These are phyloP conservation scores for Cheirogaleus major DNA, from an alignment of 2,797 vertebrate species.

Conservation along the genomic window DNA sequence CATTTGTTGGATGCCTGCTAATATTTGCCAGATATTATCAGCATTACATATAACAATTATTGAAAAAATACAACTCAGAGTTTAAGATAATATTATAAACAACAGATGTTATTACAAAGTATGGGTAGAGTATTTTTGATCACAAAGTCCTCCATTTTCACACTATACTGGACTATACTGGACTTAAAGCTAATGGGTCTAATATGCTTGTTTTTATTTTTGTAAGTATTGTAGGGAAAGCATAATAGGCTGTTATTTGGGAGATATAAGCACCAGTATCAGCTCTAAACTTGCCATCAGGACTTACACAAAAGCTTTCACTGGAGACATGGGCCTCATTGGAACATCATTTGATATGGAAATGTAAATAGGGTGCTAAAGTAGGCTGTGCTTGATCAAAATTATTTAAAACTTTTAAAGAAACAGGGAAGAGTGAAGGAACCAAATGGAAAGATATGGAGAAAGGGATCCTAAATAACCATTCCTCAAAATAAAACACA, in stretches of 20 bases:
- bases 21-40: neutral
- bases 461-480: neutral
- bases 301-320: neutral
- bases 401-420: slow-evolving; percentile 49
- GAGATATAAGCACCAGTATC: neutral
- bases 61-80: neutral
- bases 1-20: neutral
- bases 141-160: neutral
- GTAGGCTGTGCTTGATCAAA: slow-evolving; percentile 5
- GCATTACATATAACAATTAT: neutral
- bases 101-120: neutral
- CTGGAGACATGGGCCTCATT: neutral
- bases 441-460: neutral
- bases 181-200: neutral
- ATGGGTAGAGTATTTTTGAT: neutral
- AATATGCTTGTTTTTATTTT: neutral
- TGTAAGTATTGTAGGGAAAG: neutral
- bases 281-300: neutral
- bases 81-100: neutral
- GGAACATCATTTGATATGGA: neutral
- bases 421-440: neutral
- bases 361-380: slow-evolving; percentile 10
- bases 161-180: neutral
- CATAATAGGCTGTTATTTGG: neutral
- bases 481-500: neutral